Conservation (phyloP, 2,888 invertebrate genomes). For the Polylopha cassiicola region DNA sequence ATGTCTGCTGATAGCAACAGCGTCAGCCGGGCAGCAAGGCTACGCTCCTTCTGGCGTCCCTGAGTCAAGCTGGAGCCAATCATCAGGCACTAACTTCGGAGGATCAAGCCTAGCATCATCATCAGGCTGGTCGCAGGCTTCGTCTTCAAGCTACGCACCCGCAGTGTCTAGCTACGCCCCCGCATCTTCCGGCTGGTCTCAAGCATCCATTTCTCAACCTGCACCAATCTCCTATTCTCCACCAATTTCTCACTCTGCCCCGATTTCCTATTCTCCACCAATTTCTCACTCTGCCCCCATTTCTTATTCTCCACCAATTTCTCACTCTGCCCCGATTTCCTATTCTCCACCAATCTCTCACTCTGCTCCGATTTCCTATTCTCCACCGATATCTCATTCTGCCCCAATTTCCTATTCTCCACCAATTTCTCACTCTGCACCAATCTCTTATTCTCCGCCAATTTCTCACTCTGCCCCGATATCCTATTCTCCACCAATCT, state of each 20-base stretch:
- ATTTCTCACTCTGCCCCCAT: not conserved
- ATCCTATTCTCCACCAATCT: not conserved
- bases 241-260: not conserved
- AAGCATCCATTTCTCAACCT: no score
- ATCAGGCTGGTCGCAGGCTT: constrained; percentile 1
- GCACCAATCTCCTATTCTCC: constrained; percentile 1
- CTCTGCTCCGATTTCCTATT: not conserved
- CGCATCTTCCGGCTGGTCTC: constrained; percentile 1
- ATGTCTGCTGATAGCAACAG: constrained; percentile 3
- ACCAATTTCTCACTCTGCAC: not conserved
- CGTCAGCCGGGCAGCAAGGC: constrained; percentile 17
- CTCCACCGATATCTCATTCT: not conserved
- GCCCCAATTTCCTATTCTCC: not conserved
- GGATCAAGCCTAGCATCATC: no score
- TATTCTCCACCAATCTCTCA: not conserved
- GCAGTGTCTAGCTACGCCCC: constrained; percentile 1
- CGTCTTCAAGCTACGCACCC: no score
- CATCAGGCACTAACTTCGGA: not conserved
- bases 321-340: not conserved
- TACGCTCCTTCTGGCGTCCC: constrained; percentile 19
- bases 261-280: not conserved
- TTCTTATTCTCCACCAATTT: not conserved
- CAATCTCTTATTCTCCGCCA: not conserved
- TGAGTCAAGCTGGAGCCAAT: not conserved
- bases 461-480: constrained; percentile 3